Evolutionary conservation across 2,113 vertebrate species (phyloP), one percentile per base, ranked within the genome.

Genomic region (Bos javanicus): DNA sequence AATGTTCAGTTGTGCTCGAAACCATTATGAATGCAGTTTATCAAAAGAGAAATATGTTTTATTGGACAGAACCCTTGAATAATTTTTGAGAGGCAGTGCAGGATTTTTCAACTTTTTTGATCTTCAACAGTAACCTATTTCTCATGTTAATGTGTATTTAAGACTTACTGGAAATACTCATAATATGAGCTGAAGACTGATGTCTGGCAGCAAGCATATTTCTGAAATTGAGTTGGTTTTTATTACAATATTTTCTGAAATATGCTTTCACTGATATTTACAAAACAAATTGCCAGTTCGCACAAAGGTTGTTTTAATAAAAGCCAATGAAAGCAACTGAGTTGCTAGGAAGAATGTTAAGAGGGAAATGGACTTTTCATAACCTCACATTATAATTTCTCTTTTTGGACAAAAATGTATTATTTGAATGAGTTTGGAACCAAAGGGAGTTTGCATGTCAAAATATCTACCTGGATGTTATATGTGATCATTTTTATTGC

Each of bases 101-200:
- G 90, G 76, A 48, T 94, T 96, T 98, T 96, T 97, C 82, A 97
- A 82, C 93, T 89, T 86, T 91, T 93, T 98, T 98, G 81, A 98
- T 98, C 90, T 96, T 39, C 10, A 98, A 98, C 98, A 98, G 97
- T 97, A 97, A 98, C 98, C 91, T 96, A 98, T 98, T 98, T 97
- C 97, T 98, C 93, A 96, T 98, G 98, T 98, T 98, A 98, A 97
- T 98, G 97, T 98, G 96, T 98, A 98, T 98, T 99, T 99, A 98
- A 98, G 98, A 98, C 97, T 98, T 98, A 97, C 97, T 99, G 98
- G 87, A 82, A 98, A 87, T 98, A 90, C 98, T 98, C 98, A 99
- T 98, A 98, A 96, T 97, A 97, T 64, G 97, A 98, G 95, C 97
- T 97, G 97, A 98, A 98, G 97, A 78, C 97, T 98, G 97, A 97